These are phyloP conservation scores for Polydrusus cervinus DNA, from an alignment of 2,888 invertebrate species.

Conservation along the genomic window DNA sequence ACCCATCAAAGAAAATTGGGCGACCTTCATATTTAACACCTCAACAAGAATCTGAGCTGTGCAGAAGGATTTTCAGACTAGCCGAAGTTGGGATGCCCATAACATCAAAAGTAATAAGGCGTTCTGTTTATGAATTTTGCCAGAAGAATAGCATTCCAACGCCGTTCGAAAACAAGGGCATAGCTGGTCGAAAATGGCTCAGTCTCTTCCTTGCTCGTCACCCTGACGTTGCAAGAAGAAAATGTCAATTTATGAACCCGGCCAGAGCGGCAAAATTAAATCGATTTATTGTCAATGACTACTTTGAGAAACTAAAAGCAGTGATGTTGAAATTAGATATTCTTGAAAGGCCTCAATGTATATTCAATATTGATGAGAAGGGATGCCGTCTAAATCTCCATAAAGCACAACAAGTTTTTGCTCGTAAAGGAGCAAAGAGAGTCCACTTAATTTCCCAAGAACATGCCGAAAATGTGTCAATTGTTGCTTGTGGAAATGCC, in stretches of 20 bases:
- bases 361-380: slow-evolving; percentile 58
- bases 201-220: too few relatives aligned
- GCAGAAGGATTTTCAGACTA: neutral
- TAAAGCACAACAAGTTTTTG: slow-evolving; percentile 52
- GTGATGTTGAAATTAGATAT: neutral
- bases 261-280: slow-evolving; percentile 29
- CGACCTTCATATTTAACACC: slow-evolving; percentile 1
- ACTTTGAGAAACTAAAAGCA: slow-evolving; percentile 5
- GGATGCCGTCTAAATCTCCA: slow-evolving; percentile 58
- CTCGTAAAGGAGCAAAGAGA: slow-evolving; percentile 38
- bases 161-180: slow-evolving; percentile 19
- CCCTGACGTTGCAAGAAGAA: too few relatives aligned
- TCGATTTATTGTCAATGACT: slow-evolving; percentile 10
- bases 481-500: slow-evolving; percentile 62
- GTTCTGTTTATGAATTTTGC: neutral
- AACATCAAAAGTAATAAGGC: slow-evolving; percentile 3
- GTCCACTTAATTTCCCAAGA: slow-evolving; percentile 61
- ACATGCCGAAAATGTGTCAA: slow-evolving; percentile 64
- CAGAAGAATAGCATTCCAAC: slow-evolving; percentile 23
- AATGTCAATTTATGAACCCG: too few relatives aligned
- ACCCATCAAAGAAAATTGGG: neutral
- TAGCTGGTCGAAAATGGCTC: too few relatives aligned
- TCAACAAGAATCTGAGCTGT: slow-evolving; percentile 10
- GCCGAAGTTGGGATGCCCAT: slow-evolving; percentile 23
- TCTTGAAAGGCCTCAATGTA: neutral